These are phyloP conservation scores for Hoplodrina blanda DNA, from an alignment of 2,888 invertebrate species.

Conservation along the genomic window DNA sequence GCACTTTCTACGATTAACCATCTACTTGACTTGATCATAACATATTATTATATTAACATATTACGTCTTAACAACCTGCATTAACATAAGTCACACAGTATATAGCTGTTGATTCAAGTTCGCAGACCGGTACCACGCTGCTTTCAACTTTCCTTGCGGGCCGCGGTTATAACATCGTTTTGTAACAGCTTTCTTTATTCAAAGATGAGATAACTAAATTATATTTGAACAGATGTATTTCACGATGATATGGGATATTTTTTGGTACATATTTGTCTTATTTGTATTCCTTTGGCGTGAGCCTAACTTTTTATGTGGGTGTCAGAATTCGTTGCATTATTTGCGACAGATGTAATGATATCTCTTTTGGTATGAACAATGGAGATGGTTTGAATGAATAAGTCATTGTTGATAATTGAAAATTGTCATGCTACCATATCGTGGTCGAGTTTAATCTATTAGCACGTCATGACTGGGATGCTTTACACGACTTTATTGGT, in stretches of 20 bases:
- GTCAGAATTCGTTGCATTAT: constrained; percentile 4
- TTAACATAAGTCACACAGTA: constrained; percentile 69
- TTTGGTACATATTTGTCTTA: constrained; percentile 16
- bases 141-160: constrained; percentile 86
- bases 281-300: not conserved
- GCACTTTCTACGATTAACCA: constrained; percentile 50
- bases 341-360: not conserved
- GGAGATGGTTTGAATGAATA: constrained; percentile 4
- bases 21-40: constrained; percentile 29
- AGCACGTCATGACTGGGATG: constrained; percentile 14
- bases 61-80: constrained; percentile 61
- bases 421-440: not conserved
- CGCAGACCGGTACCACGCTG: constrained; percentile 79
- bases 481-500: constrained; percentile 7
- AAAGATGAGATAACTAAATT: constrained; percentile 83
- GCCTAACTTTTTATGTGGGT: not conserved
- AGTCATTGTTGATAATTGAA: constrained; percentile 18
- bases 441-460: constrained; percentile 2
- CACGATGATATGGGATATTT: constrained; percentile 44
- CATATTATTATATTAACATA: constrained; percentile 40
- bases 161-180: constrained; percentile 81
- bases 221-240: constrained; percentile 66
- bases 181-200: constrained; percentile 84
- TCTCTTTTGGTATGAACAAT: not conserved
- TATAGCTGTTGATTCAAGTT: constrained; percentile 74